Evolutionary conservation across 2,113 vertebrate species (phyloP).

Genomic region (Chiloscyllium plagiosum): DNA sequence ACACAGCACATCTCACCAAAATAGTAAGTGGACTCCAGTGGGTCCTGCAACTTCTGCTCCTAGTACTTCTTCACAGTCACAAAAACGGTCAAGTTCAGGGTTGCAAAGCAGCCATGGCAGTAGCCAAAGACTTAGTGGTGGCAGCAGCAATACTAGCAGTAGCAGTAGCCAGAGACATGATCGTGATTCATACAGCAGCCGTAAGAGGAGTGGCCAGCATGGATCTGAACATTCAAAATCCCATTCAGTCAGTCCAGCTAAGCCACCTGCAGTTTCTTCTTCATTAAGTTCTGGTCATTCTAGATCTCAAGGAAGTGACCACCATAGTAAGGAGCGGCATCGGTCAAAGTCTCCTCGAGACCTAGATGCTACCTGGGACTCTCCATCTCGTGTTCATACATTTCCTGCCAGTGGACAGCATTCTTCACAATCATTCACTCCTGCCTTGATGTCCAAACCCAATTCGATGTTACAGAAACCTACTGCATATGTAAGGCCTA

Average conservation of each 20-base stretch:
- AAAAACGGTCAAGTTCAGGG: slow-evolving; percentile 73
- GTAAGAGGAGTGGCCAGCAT: slow-evolving; percentile 82
- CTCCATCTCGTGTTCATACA: slow-evolving; percentile 81
- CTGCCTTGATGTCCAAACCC: slow-evolving; percentile 89
- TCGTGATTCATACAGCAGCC: slow-evolving; percentile 67
- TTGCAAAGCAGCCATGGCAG: slow-evolving; percentile 64
- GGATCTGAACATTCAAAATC: slow-evolving; percentile 84
- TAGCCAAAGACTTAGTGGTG: slow-evolving; percentile 55
- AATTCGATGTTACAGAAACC: slow-evolving; percentile 93
- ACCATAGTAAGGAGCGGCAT: slow-evolving; percentile 86
- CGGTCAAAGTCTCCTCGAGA: slow-evolving; percentile 91
- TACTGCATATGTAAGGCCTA: slow-evolving; percentile 93
- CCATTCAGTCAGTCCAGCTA: slow-evolving; percentile 76
- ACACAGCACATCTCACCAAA: slow-evolving; percentile 69
- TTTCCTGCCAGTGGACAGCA: slow-evolving; percentile 81
- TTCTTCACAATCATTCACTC: slow-evolving; percentile 84
- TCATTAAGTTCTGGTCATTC: slow-evolving; percentile 75
- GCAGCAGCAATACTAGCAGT: slow-evolving; percentile 49
- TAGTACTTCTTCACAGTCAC: slow-evolving; percentile 67
- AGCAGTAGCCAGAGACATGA: slow-evolving; percentile 75
- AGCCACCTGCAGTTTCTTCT: slow-evolving; percentile 64
- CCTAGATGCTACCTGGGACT: slow-evolving; percentile 89
- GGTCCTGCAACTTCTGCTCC: slow-evolving; percentile 73
- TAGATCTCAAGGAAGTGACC: slow-evolving; percentile 72
- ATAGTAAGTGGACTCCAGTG: slow-evolving; percentile 94